Conservation (phyloP, 2,888 invertebrate species). For the Acholoe squamosa region DNA sequence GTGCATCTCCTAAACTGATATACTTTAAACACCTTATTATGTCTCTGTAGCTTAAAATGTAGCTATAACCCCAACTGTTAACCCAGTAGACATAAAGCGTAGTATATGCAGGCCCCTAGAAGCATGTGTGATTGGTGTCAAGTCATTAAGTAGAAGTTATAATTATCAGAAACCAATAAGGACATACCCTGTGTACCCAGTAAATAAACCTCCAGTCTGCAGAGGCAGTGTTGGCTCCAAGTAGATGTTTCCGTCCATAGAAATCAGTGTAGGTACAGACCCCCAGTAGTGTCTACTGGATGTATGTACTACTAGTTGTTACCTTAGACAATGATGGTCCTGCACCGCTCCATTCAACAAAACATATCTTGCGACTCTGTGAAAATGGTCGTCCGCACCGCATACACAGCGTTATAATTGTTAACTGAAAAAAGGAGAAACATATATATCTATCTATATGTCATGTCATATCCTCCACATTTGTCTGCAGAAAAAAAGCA, state of each 20-base stretch:
- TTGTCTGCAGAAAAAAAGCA: background rate
- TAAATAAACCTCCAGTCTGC: conserved; percentile 1
- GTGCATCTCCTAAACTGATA: conserved; percentile 2
- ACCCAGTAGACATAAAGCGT: background rate
- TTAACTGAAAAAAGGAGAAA: background rate
- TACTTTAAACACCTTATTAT: conserved; percentile 6
- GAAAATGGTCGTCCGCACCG: conserved; percentile 3
- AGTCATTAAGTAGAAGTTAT: background rate
- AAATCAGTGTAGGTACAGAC: conserved; percentile 44
- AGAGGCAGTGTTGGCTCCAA: conserved; percentile 56
- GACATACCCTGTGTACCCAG: conserved; percentile 25
- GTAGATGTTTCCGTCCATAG: conserved; percentile 58
- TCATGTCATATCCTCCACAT: background rate
- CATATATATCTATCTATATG: background rate
- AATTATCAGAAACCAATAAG: background rate
- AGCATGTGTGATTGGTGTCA: conserved; percentile 31
- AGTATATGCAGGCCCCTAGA: conserved; percentile 23
- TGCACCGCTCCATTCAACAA: conserved; percentile 19
- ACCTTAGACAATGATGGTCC: conserved; percentile 21
- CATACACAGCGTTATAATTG: conserved; percentile 9
- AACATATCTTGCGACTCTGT: conserved; percentile 23
- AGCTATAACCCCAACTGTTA: background rate
- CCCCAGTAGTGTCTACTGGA: conserved; percentile 42
- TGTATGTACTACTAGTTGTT: conserved; percentile 33
- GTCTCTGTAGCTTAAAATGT: conserved; percentile 19